These are phyloP conservation scores for Hylaeus volcanicus DNA, from an alignment of 1,140 invertebrate species.

Conservation along the genomic window DNA sequence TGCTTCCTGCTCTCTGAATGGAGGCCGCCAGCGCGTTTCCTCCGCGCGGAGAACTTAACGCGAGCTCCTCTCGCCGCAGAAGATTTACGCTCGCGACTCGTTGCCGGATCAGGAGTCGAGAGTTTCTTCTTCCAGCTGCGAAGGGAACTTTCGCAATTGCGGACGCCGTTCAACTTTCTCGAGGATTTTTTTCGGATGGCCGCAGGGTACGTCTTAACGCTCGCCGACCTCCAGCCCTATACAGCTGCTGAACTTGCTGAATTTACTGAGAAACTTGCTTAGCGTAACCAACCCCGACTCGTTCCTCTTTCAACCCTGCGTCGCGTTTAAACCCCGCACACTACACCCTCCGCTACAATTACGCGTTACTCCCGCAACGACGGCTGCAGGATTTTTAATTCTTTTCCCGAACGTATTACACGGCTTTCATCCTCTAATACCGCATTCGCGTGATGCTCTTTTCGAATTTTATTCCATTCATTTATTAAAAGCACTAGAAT, in stretches of 20 bases:
- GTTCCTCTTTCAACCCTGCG: constrained; percentile 42
- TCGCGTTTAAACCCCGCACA: constrained; percentile 23
- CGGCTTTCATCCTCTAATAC: too few species aligned
- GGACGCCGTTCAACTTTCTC: constrained; percentile 17
- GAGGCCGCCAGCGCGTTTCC: not conserved
- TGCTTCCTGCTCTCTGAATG: too few species aligned
- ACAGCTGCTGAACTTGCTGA: constrained; percentile 53
- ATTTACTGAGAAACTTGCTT: constrained; percentile 69
- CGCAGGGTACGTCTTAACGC: constrained; percentile 33
- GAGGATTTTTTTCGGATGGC: constrained; percentile 10
- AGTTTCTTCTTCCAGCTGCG: constrained; percentile 28
- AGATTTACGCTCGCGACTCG: constrained; percentile 30
- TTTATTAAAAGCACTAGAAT: too few species aligned
- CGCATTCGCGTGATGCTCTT: too few species aligned
- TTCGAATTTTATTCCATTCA: too few species aligned
- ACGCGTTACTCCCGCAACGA: not conserved
- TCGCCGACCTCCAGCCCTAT: constrained; percentile 9
- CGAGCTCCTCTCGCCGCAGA: not conserved
- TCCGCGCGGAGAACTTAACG: constrained; percentile 3
- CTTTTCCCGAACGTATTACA: too few species aligned
- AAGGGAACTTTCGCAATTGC: constrained; percentile 37
- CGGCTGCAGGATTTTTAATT: constrained; percentile 1
- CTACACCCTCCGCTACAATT: not conserved
- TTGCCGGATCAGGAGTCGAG: constrained; percentile 21
- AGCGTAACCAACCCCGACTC: constrained; percentile 57